Percentiles rank a stretch among this genome's conserved stretches.
Evolutionary conservation across 1,140 invertebrate species (phyloP).

Genomic region (Leptinotarsa undecemlineata): DNA sequence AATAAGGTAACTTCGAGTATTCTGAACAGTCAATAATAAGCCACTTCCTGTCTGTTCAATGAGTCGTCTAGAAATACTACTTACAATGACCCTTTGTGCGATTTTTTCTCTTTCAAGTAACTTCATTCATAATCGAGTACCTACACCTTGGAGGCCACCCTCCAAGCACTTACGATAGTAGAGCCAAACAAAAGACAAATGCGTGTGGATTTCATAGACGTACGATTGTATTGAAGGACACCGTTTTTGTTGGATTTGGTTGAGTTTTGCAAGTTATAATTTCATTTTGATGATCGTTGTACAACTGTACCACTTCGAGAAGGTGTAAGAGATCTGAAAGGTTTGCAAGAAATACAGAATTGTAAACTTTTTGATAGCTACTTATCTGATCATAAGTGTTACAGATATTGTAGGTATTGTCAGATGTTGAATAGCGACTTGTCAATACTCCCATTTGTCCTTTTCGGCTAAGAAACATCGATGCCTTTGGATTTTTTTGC

Average conservation of each 20-base stretch:
- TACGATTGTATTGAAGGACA: not conserved
- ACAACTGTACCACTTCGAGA: too few species aligned
- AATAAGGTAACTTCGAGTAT: not conserved
- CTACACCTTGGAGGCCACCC: constrained; percentile 4
- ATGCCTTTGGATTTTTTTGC: too few species aligned
- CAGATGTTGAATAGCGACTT: too few species aligned
- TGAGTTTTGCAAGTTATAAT: too few species aligned
- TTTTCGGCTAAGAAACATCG: too few species aligned
- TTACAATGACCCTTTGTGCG: constrained; percentile 18
- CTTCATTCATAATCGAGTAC: constrained; percentile 16
- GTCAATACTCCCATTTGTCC: too few species aligned
- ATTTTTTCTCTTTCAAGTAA: constrained; percentile 16
- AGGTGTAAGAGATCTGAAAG: too few species aligned
- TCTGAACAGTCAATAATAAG: constrained; percentile 18
- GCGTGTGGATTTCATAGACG: constrained; percentile 11
- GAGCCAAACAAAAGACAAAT: not conserved
- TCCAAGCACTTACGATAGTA: constrained; percentile 1
- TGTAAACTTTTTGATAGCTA: too few species aligned
- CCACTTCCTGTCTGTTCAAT: constrained; percentile 23
- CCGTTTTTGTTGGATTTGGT: not conserved
- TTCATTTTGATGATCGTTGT: too few species aligned
- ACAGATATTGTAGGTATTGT: too few species aligned
- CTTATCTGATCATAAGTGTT: too few species aligned
- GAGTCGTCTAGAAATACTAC: constrained; percentile 18
- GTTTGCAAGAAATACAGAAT: too few species aligned